Evolutionary conservation across 2,113 vertebrate species (phyloP).

Genomic region (Varanus salvator): DNA sequence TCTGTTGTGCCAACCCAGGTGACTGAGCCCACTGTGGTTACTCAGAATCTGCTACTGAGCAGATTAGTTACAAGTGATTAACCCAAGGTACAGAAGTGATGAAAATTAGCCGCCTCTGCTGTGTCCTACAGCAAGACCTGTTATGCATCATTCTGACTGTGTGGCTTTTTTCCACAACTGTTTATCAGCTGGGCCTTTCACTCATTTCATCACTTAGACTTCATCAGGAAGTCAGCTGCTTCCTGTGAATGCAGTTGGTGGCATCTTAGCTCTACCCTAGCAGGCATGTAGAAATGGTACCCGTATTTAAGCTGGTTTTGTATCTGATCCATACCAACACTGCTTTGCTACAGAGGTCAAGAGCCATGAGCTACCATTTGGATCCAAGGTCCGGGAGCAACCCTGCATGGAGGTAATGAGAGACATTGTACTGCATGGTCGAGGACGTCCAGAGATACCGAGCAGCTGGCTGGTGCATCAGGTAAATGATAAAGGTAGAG

Average conservation of each 20-base stretch:
- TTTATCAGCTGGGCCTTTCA: background rate
- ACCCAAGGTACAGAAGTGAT: background rate
- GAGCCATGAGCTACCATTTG: constrained; percentile 87
- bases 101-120: background rate
- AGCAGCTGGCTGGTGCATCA: constrained; percentile 83
- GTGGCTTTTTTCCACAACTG: background rate
- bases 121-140: background rate
- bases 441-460: constrained; percentile 88
- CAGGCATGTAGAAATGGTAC: too few species aligned
- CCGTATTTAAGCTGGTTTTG: background rate
- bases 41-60: too few species aligned
- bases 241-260: background rate
- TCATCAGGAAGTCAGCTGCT: background rate
- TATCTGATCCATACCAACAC: background rate
- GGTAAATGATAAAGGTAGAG: constrained; percentile 67
- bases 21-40: too few species aligned
- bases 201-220: background rate
- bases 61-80: background rate
- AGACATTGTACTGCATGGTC: constrained; percentile 87
- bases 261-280: background rate
- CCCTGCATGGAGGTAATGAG: constrained; percentile 92
- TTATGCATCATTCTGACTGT: background rate
- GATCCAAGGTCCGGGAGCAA: constrained; percentile 87
- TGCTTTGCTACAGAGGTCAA: constrained; percentile 81
- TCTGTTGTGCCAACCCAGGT: too few species aligned